Percentiles rank a stretch among this genome's conserved stretches.
Evolutionary conservation across 2,797 vertebrate species (phyloP).

Genomic region (Odontamblyopus lacepedii): DNA sequence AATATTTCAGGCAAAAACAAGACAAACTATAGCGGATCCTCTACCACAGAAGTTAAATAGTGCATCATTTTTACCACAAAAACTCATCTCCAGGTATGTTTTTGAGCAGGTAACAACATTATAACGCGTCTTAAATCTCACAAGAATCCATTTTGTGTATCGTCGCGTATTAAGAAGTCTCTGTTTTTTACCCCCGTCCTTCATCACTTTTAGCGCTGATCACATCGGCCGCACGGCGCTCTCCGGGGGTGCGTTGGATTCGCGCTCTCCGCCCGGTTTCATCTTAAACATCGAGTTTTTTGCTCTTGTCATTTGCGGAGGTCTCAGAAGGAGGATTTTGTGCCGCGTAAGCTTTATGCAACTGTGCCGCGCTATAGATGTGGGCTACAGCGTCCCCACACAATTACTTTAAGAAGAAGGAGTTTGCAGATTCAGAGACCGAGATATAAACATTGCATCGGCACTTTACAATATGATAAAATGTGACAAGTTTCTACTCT

Average conservation of each 20-base stretch:
- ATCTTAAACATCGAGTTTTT: not conserved
- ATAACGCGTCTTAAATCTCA: no score
- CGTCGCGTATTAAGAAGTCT: no score
- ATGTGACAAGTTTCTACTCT: not conserved
- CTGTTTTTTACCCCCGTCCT: not conserved
- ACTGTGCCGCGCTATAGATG: not conserved
- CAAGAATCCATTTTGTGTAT: no score
- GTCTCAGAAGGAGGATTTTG: not conserved
- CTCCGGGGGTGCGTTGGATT: conserved; percentile 1
- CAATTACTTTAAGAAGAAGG: not conserved
- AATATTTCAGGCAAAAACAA: no score
- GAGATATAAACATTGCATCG: not conserved
- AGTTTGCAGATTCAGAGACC: not conserved
- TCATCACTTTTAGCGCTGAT: not conserved
- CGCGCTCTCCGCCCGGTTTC: not conserved
- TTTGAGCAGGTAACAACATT: no score
- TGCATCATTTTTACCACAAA: no score
- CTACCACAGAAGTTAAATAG: no score
- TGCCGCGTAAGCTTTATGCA: not conserved
- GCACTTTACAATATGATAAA: not conserved
- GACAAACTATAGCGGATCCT: no score
- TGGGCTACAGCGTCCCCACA: not conserved
- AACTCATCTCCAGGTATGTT: no score
- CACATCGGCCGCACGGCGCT: not conserved
- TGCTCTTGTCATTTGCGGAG: not conserved